Conservation (phyloP, 2,113 vertebrate species). For the Brachirus orientalis region DNA sequence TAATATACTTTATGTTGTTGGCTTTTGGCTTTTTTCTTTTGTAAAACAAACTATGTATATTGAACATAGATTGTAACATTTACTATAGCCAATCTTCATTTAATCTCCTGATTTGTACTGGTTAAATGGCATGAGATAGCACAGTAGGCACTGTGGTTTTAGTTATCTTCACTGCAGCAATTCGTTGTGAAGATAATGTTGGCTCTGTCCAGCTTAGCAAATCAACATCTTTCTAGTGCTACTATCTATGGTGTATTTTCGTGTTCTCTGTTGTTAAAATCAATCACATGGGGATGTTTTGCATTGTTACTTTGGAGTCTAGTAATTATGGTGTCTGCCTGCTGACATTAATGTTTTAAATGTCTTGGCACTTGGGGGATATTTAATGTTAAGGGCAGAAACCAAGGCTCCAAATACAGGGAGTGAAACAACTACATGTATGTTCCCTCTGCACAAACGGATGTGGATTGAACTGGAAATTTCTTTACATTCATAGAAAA, state of each 20-base stretch:
- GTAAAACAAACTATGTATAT: slow-evolving; percentile 26
- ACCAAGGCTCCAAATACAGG: slow-evolving; percentile 17
- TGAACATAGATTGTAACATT: slow-evolving; percentile 35
- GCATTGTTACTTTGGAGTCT: slow-evolving; percentile 16
- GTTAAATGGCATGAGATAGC: slow-evolving; percentile 6
- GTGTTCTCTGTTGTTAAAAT: slow-evolving; percentile 18
- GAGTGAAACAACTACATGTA: slow-evolving; percentile 15
- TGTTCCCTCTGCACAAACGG: slow-evolving; percentile 4
- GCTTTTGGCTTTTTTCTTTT: slow-evolving; percentile 24
- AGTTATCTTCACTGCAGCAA: slow-evolving; percentile 5
- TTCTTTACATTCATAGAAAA: slow-evolving; percentile 9
- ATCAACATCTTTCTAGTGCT: slow-evolving; percentile 29
- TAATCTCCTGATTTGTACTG: slow-evolving; percentile 33
- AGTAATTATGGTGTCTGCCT: neutral
- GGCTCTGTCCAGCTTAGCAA: slow-evolving; percentile 14
- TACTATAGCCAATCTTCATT: slow-evolving; percentile 49
- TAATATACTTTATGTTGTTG: slow-evolving; percentile 45
- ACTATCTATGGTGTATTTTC: slow-evolving; percentile 22
- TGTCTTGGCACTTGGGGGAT: slow-evolving; percentile 20
- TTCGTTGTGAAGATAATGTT: slow-evolving; percentile 2
- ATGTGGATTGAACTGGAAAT: slow-evolving; percentile 17
- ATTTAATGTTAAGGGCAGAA: slow-evolving; percentile 4
- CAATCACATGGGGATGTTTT: slow-evolving; percentile 18
- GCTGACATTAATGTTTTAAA: slow-evolving; percentile 8
- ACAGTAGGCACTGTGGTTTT: neutral